These are phyloP conservation scores for Semaprochilodus insignis DNA, from an alignment of 2,797 vertebrate genomes.

Conservation along the genomic window DNA sequence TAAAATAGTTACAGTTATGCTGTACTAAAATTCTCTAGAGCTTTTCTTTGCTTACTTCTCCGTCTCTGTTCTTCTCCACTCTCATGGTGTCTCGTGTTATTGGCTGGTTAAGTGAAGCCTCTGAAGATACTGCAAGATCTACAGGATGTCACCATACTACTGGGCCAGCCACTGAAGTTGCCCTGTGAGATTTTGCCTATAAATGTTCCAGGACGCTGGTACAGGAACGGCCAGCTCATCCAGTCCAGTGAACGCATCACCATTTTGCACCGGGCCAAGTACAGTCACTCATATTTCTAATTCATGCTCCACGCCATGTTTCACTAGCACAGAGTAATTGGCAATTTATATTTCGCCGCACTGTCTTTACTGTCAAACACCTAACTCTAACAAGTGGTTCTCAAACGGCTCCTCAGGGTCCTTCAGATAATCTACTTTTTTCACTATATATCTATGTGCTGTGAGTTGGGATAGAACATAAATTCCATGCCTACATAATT, in stretches of 20 bases:
- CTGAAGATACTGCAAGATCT: slow-evolving; percentile 91
- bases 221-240: slow-evolving; percentile 92
- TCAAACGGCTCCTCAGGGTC: too few species aligned
- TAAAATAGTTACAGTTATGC: background rate
- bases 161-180: slow-evolving; percentile 91
- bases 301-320: too few species aligned
- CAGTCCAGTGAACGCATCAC: slow-evolving; percentile 89
- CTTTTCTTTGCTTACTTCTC: background rate
- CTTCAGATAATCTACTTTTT: too few species aligned
- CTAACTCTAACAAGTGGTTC: background rate
- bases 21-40: background rate
- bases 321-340: too few species aligned
- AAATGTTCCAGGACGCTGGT: slow-evolving; percentile 93
- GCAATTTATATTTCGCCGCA: background rate
- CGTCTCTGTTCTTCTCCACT: background rate
- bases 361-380: background rate
- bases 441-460: too few species aligned
- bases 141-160: slow-evolving; percentile 83
- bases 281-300: slow-evolving; percentile 34
- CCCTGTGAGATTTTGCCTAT: slow-evolving; percentile 94
- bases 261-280: slow-evolving; percentile 92
- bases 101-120: slow-evolving; percentile 85
- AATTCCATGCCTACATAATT: background rate
- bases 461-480: too few species aligned
- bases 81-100: background rate